Evolutionary conservation across 2,797 vertebrate genomes (phyloP), one percentile per base, ranked within the genome.

Genomic region (Poliocrania exsul): DNA sequence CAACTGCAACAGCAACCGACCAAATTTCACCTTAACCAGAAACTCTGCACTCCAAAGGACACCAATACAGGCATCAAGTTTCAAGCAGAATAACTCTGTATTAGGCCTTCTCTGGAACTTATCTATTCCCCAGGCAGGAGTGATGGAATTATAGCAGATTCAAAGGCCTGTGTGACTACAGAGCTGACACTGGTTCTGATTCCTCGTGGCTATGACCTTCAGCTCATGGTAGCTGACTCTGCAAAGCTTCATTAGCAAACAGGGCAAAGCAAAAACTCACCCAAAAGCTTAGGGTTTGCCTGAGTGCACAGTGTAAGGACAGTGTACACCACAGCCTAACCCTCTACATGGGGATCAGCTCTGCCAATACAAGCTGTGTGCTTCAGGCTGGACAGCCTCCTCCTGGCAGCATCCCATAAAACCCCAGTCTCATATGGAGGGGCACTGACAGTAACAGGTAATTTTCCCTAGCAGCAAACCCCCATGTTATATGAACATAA

Each of bases 401-500:
- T n/a, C 44, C 40, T 24, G 51, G 65, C 33, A 72, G 56, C 5
- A 5, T 16, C 50, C 29, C 62, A 29, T 15, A 24, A 64, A 35
- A 89, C 51, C 20, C 40, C 51, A 24, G 1, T 29, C 37, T 49
- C 56, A 9, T 5, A 3, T 0, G 19, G 40, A 61, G 21, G 19
- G 26, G 4, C 13, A 58, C n/a, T 33, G 53, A 49, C 28, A 65
- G 1, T 4, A 67, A 35, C 20, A 54, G 56, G 1, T 13, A 19
- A 46, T 56, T 67, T 58, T 35, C 61, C 44, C 33, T 15, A 46
- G 46, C 2, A 60, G 19, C 37, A 67, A 53, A 62, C 18, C 35
- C 28, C 42, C 38, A 26, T 18, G 14, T 57, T 72, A 37, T 0
- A 33, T 0, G 7, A 53, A 21, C 47, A 51, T 1, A 51, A 66